Conservation (phyloP, 2,113 vertebrate species). For the Lycaon pictus region DNA sequence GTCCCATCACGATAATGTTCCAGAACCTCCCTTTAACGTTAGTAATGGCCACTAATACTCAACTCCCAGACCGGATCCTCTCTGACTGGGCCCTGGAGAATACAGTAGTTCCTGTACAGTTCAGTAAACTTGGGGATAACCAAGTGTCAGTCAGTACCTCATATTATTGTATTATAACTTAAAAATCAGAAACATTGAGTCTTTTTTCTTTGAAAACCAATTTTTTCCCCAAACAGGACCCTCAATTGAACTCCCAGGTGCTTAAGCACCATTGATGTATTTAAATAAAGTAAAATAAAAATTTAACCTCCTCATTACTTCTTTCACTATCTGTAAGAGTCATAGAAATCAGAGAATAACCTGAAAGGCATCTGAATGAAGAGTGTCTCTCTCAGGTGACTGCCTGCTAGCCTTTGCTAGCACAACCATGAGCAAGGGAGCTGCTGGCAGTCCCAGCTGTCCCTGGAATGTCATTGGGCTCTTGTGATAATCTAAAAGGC, state of each 20-base stretch:
- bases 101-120: background rate
- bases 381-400: background rate
- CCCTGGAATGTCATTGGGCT: background rate
- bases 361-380: background rate
- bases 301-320: background rate
- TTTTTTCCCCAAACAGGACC: background rate
- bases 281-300: conserved; percentile 27
- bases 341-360: background rate
- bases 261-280: background rate
- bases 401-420: background rate
- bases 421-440: background rate
- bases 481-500: background rate
- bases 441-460: background rate
- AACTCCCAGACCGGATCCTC: background rate
- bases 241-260: background rate
- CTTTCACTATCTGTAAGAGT: background rate
- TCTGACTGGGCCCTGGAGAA: background rate
- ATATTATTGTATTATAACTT: background rate
- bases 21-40: background rate
- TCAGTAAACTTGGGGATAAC: background rate
- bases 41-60: background rate
- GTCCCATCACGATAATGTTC: background rate
- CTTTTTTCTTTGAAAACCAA: background rate
- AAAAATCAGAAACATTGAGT: background rate
- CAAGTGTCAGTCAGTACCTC: background rate